phyloP scores from a whole-genome alignment of 1,140 invertebrate genomes.

The Aphelenchoides besseyi region DNA sequence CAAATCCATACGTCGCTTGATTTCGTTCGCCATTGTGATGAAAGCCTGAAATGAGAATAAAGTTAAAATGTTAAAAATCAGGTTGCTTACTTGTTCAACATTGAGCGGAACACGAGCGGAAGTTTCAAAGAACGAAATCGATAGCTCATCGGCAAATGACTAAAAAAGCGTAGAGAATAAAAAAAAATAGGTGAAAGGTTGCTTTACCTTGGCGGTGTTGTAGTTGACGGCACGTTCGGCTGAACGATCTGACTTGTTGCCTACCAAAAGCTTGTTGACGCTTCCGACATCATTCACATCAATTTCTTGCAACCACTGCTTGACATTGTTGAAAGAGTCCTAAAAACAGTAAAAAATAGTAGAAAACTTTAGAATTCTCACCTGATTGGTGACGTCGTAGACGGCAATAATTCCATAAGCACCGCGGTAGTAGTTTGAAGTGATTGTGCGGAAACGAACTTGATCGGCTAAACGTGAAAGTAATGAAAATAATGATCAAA shows the following conservation, averaged over 20 bases:
- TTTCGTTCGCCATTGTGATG: slow-evolving; percentile 95
- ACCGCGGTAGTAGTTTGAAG: slow-evolving; percentile 88
- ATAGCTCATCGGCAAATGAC: slow-evolving; percentile 95
- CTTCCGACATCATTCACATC: slow-evolving; percentile 98
- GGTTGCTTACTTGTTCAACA: slow-evolving; percentile 73
- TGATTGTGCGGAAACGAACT: slow-evolving; percentile 94
- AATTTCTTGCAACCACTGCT: slow-evolving; percentile 95
- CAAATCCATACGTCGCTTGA: slow-evolving; percentile 89
- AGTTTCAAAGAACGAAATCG: slow-evolving; percentile 94
- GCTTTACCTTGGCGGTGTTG: slow-evolving; percentile 60
- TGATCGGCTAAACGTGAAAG: slow-evolving; percentile 80
- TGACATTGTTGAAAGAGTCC: slow-evolving; percentile 94
- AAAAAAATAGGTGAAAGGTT: no score
- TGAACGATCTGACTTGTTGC: slow-evolving; percentile 95
- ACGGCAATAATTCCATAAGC: slow-evolving; percentile 99
- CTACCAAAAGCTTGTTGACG: slow-evolving; percentile 96
- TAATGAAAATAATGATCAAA: background rate
- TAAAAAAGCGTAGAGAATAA: no score
- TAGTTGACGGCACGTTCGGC: slow-evolving; percentile 78
- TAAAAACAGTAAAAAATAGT: slow-evolving; percentile 35
- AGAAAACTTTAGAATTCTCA: slow-evolving; percentile 44
- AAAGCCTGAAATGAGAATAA: slow-evolving; percentile 72
- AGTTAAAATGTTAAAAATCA: slow-evolving; percentile 15
- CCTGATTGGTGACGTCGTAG: slow-evolving; percentile 96
- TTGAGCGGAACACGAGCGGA: slow-evolving; percentile 96